Conservation (phyloP, 2,888 invertebrate species). For the Drosophila picticornis region DNA sequence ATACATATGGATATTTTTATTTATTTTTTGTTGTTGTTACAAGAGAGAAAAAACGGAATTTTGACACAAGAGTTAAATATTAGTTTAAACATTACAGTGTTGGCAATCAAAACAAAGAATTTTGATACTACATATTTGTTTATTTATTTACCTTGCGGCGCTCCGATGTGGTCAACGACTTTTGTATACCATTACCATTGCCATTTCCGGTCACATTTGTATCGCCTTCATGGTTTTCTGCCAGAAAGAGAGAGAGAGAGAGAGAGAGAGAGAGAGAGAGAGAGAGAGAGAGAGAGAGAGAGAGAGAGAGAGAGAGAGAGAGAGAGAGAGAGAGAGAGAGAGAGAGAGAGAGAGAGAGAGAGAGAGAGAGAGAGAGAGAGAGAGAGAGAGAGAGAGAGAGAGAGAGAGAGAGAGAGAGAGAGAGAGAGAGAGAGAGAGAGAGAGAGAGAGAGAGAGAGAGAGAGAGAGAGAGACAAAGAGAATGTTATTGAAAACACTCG, state of each 20-base stretch:
- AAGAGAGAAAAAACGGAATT: conserved; percentile 47
- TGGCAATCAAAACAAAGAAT: conserved; percentile 3
- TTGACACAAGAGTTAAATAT: conserved; percentile 59
- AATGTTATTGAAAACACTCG: not conserved
- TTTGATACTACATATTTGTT: not conserved
- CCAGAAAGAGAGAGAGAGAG: not conserved
- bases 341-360: not conserved
- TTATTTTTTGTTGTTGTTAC: conserved; percentile 20
- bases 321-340: not conserved
- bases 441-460: too few species aligned
- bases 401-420: not conserved
- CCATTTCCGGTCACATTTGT: conserved; percentile 43
- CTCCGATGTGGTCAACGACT: conserved; percentile 92
- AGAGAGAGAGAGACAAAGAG: not conserved
- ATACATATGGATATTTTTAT: not conserved
- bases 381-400: not conserved
- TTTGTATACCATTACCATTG: conserved; percentile 87
- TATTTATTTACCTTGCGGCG: conserved; percentile 87
- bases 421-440: not conserved
- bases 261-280: not conserved
- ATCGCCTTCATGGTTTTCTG: conserved; percentile 59
- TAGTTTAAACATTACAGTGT: conserved; percentile 32
- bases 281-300: not conserved
- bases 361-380: not conserved
- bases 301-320: not conserved